phyloP scores from a whole-genome alignment of 1,140 invertebrate species.

The Drosophila ficusphila region DNA sequence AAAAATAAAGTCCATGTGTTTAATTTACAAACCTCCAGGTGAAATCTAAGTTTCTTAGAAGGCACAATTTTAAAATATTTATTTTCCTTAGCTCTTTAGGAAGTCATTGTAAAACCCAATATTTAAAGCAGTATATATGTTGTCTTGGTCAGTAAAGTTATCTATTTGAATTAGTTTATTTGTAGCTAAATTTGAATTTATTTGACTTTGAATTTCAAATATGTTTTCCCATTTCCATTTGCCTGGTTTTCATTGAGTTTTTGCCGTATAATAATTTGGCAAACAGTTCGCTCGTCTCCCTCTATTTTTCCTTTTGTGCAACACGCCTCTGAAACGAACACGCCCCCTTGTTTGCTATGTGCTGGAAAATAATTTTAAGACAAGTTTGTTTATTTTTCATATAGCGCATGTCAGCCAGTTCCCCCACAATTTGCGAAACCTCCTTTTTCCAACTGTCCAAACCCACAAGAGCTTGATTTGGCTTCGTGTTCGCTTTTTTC shows the following conservation, averaged over 20 bases:
- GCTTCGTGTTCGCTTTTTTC: conserved; percentile 15
- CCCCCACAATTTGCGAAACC: conserved; percentile 1
- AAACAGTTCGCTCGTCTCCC: conserved; percentile 29
- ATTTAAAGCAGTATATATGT: not conserved
- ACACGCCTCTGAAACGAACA: not conserved
- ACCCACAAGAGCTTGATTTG: conserved; percentile 28
- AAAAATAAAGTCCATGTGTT: too few species aligned
- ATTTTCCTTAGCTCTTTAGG: too few species aligned
- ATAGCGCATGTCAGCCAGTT: conserved; percentile 37
- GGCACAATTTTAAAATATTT: too few species aligned
- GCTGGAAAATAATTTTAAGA: conserved; percentile 52
- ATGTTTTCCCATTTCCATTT: conserved; percentile 18
- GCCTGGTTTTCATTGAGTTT: conserved; percentile 15
- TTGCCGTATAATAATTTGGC: conserved; percentile 38
- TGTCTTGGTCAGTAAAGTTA: not conserved
- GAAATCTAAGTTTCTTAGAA: too few species aligned
- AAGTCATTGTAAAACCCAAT: conserved; percentile 9
- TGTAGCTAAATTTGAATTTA: not conserved
- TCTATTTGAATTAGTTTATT: not conserved
- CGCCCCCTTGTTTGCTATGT: conserved; percentile 15
- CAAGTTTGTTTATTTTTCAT: conserved; percentile 71
- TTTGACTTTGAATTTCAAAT: conserved; percentile 8
- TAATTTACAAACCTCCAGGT: too few species aligned
- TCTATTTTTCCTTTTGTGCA: conserved; percentile 14
- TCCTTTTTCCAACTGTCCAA: conserved; percentile 1